Evolutionary conservation across 2,888 invertebrate species (phyloP).

Genomic region (Sussaba pulchella): DNA sequence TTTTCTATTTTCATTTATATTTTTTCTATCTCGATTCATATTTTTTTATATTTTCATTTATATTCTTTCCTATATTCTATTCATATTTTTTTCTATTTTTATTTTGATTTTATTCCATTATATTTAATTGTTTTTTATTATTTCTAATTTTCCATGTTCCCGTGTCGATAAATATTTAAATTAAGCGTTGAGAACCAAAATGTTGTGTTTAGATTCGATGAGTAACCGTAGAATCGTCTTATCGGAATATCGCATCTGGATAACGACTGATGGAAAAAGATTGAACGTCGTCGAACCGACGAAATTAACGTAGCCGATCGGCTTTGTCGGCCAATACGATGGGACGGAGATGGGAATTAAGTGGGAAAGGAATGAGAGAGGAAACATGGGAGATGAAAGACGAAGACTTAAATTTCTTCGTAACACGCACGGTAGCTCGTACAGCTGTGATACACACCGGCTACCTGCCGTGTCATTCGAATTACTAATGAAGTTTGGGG

Average conservation of each 20-base stretch:
- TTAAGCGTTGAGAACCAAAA: neutral
- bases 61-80: neutral
- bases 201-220: neutral
- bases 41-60: neutral
- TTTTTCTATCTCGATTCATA: neutral
- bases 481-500: slow-evolving; percentile 59
- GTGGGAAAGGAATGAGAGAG: slow-evolving; percentile 8
- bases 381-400: slow-evolving; percentile 41
- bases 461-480: slow-evolving; percentile 43
- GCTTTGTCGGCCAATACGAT: slow-evolving; percentile 37
- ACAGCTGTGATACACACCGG: neutral
- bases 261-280: neutral
- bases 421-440: slow-evolving; percentile 40
- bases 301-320: slow-evolving; percentile 8
- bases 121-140: too few species aligned
- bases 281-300: slow-evolving; percentile 16
- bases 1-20: too few species aligned
- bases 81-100: too few species aligned
- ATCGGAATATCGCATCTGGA: slow-evolving; percentile 22
- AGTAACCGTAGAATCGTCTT: neutral
- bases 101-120: too few species aligned
- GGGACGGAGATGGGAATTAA: neutral
- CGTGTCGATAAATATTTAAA: too few species aligned
- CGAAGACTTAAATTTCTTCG: slow-evolving; percentile 9
- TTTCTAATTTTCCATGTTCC: too few species aligned